Evolutionary conservation across 2,888 invertebrate species (phyloP), one percentile per base, ranked within the genome.

Genomic region (Serrognathus titanus): DNA sequence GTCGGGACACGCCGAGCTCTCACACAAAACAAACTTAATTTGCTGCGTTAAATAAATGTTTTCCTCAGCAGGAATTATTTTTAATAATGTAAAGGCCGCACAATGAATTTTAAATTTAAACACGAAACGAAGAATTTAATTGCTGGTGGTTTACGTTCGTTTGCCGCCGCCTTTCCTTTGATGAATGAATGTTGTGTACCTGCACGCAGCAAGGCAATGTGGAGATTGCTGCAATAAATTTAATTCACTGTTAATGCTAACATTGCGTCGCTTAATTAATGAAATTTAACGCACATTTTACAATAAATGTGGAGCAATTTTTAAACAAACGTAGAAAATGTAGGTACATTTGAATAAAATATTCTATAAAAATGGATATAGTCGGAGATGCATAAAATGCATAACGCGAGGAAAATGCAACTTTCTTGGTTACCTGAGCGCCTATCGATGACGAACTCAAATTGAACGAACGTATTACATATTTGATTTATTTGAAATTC

Each of bases 41-140:
- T 43, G 43, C 9, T 9, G 43, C 9, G 20, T 20, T 43, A 43
- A 43, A 43, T 11, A 43, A 40, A 43, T 43, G 43, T 16, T 43
- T 9, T 43, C 43, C 43, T 43, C 40, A 40, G 40, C 40, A 40
- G 40, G 40, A 16, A 43, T 43, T 43, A 43, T 13, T 43, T 43
- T 9, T 43, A 43, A 43, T 43, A 43, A 43, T 20, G 20, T 16
- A 43, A 43, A 43, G 43, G 43, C 43, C 11, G 16, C 43, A 11
- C 43, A 20, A 43, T 43, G 43, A 43, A 43, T 43, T 43, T 43
- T 43, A 43, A 43, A 43, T 16, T 11, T 43, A 16, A 16, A 43
- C 20, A 11, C 20, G 43, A 20, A 43, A 16, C 43, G 12, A 20
- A 43, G 12, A 43, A 43, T 43, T 31, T 43, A 43, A 43, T 43